A percentile compares a stretch with the other conserved stretches of the same genome.
These are phyloP conservation scores for Dipodomys merriami DNA, from an alignment of 2,113 vertebrate genomes.

Conservation along the genomic window DNA sequence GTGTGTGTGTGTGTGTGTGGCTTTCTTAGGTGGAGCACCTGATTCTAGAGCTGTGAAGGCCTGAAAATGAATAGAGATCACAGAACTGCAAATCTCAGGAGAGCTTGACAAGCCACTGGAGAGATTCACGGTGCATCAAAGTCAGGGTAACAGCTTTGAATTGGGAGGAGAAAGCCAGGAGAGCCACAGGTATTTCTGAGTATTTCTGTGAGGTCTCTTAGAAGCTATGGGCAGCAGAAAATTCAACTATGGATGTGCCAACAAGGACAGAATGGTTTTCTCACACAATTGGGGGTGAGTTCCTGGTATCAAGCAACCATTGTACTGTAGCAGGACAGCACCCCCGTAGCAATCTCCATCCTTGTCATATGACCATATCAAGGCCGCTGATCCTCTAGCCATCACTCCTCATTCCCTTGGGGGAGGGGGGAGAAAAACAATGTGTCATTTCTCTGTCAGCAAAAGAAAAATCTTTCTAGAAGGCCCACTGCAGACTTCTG, in stretches of 20 bases:
- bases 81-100: background rate
- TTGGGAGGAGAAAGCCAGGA: background rate
- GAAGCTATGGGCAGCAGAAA: background rate
- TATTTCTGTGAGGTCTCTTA: rapidly evolving
- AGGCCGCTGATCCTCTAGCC: background rate
- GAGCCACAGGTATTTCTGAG: too few relatives aligned
- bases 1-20: too few relatives aligned
- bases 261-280: background rate
- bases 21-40: too few relatives aligned
- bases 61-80: background rate
- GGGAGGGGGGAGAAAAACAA: background rate
- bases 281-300: too few relatives aligned
- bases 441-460: background rate
- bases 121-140: background rate
- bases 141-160: background rate
- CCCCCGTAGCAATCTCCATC: background rate
- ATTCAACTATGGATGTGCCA: too few relatives aligned
- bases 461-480: background rate
- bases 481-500: background rate
- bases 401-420: background rate
- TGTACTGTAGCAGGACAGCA: too few relatives aligned
- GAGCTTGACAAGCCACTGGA: too few relatives aligned
- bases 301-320: too few relatives aligned
- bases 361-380: background rate
- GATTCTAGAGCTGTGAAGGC: background rate